phyloP scores from a whole-genome alignment of 2,113 vertebrate species.

The Lampris incognitus region DNA sequence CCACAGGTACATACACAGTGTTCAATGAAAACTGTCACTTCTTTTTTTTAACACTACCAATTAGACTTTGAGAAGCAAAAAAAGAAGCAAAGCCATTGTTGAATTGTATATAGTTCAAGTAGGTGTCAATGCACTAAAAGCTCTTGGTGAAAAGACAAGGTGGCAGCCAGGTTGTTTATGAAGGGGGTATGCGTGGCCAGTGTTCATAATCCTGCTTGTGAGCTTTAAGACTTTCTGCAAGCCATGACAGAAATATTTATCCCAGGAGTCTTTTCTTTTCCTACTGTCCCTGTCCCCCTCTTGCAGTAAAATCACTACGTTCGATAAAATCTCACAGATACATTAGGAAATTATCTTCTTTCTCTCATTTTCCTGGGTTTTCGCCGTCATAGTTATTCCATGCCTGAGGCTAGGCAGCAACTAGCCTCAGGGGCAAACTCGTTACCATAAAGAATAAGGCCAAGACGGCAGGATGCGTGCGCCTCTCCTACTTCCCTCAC shows the following conservation, averaged over 20 bases:
- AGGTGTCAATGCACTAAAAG: constrained; percentile 21
- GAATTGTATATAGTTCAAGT: constrained; percentile 69
- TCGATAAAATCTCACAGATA: constrained; percentile 13
- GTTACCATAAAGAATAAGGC: constrained; percentile 29
- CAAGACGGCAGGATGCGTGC: neutral
- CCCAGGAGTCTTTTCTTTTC: constrained; percentile 36
- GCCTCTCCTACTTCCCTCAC: constrained; percentile 16
- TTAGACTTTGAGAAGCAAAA: constrained; percentile 49
- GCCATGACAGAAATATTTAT: constrained; percentile 41
- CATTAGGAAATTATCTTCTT: constrained; percentile 2
- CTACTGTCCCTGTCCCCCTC: constrained; percentile 14
- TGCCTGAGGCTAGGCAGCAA: constrained; percentile 9
- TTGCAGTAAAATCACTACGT: neutral
- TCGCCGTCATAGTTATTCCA: constrained; percentile 20
- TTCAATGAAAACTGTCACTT: constrained; percentile 29
- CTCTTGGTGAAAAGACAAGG: constrained; percentile 14
- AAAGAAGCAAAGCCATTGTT: constrained; percentile 70
- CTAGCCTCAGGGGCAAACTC: constrained; percentile 12
- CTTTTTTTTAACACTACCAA: constrained; percentile 37
- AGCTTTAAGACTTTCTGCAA: constrained; percentile 35
- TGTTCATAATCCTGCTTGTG: constrained; percentile 46
- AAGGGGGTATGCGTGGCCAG: constrained; percentile 8
- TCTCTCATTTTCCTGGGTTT: constrained; percentile 15
- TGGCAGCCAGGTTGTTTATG: constrained; percentile 27
- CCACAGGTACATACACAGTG: constrained; percentile 7